These are phyloP conservation scores for Orthochromis malagaraziensis DNA, from an alignment of 2,113 vertebrate genomes.

Conservation along the genomic window DNA sequence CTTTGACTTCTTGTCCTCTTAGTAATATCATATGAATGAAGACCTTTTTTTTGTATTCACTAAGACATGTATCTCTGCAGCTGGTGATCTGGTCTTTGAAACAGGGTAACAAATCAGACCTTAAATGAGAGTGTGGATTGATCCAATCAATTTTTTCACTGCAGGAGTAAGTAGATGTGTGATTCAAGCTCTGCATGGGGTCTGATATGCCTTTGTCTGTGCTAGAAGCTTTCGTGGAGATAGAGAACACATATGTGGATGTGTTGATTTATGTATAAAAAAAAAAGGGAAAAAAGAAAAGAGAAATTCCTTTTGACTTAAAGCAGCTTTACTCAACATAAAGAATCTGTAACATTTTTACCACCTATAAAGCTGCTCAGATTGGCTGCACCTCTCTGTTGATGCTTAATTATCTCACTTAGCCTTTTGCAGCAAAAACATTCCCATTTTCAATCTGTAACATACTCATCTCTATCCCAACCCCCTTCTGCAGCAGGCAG, in stretches of 20 bases:
- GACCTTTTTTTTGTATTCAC: conserved; percentile 8
- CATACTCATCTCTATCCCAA: background rate
- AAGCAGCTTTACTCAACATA: background rate
- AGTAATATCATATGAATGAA: conserved; percentile 49
- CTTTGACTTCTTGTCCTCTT: background rate
- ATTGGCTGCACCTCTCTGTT: background rate
- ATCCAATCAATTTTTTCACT: conserved; percentile 52
- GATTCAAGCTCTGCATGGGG: conserved; percentile 21
- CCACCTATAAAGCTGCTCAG: background rate
- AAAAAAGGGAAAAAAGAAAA: background rate
- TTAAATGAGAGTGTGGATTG: conserved; percentile 51
- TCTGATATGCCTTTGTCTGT: conserved; percentile 11
- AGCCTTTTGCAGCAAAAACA: background rate
- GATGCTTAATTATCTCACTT: conserved; percentile 16
- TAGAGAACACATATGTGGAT: background rate
- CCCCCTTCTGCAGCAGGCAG: background rate
- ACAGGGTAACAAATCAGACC: conserved; percentile 41
- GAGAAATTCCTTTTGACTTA: background rate
- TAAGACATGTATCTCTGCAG: conserved; percentile 16
- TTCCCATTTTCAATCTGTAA: background rate
- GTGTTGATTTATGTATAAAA: background rate
- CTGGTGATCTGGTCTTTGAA: conserved; percentile 14
- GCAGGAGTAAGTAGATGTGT: conserved; percentile 35
- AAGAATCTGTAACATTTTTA: conserved; percentile 2
- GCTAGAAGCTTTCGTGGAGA: background rate